Evolutionary conservation across 2,797 vertebrate genomes (phyloP), one percentile per base, ranked within the genome.

Genomic region (Chelmon rostratus): DNA sequence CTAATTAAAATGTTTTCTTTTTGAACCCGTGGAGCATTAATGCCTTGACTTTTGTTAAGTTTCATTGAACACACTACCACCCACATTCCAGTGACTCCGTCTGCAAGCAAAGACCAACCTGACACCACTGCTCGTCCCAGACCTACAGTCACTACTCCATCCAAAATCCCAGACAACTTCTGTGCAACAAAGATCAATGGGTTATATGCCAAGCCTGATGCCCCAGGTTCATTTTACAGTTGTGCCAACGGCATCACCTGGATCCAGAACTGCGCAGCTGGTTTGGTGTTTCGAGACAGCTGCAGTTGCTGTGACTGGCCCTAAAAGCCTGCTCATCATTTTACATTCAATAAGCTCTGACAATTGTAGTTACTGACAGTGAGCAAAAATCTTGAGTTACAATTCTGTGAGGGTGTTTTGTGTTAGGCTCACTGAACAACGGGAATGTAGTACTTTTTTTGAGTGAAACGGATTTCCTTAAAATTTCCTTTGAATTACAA

Each of bases 251-350:
- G 88, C 25, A 59, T 65, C 2, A 89, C 86, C 5, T 86, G 19
- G 58, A 25, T 91, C 54, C 68, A 76, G 21, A 4, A 13, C 3
- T 96, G 95, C 21, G 42, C 68, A n/a, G 0, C 3, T 31, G 62
- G 13, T 54, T 87, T 94, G 50, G 75, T 93, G 23, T 96, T 89
- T 65, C 16, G 13, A 6, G 46, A 76, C 0, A 68, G 56, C 62
- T 96, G 94, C 75, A 77, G 85, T 33, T 95, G 94, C 78, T 96
- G 95, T 57, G 70, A 63, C 54, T 78, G 89, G 85, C 86, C 88
- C 0, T 86, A 42, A 79, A 58, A 21, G 10, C 5, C 53, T 9
- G 2, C 33, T 49, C 1, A n/a, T 9, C 5, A 33, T 13, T 33
- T 25, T 21, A 9, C 23, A 33, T 49, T 16, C 8, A 5, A 56